phyloP scores from a whole-genome alignment of 2,888 invertebrate species.

The Tricholauxania praeusta region DNA sequence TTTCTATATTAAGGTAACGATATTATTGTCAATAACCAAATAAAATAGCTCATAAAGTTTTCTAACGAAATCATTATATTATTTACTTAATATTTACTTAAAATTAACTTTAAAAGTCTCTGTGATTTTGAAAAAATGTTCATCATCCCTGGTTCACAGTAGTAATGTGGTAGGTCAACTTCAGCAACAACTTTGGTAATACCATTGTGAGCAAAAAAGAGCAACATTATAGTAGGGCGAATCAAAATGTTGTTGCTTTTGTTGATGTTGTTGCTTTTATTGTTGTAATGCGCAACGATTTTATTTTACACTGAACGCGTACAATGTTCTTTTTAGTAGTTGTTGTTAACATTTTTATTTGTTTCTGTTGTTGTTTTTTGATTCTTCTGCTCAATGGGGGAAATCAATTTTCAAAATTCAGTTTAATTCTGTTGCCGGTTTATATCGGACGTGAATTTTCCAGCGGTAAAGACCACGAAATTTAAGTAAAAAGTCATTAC shows the following conservation, averaged over 20 bases:
- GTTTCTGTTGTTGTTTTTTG: not conserved
- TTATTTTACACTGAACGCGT: not conserved
- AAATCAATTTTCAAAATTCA: constrained; percentile 23
- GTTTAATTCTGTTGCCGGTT: constrained; percentile 24
- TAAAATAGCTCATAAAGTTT: too few species aligned
- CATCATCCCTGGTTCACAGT: too few species aligned
- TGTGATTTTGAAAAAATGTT: too few species aligned
- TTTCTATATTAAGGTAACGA: too few species aligned
- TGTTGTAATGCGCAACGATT: constrained; percentile 13
- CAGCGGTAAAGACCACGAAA: not conserved
- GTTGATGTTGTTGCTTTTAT: constrained; percentile 10
- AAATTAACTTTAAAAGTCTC: too few species aligned
- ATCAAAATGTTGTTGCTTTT: not conserved
- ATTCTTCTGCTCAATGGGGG: constrained; percentile 2
- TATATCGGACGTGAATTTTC: not conserved
- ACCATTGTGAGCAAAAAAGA: too few species aligned
- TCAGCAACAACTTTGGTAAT: not conserved
- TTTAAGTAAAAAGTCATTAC: too few species aligned
- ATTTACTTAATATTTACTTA: too few species aligned
- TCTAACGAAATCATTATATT: too few species aligned
- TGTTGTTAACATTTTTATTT: constrained; percentile 3
- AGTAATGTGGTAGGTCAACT: constrained; percentile 17
- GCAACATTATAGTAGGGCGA: not conserved
- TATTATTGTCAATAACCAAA: too few species aligned
- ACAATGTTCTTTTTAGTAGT: not conserved